phyloP scores from a whole-genome alignment of 2,797 vertebrate species.

The Prionace glauca region DNA sequence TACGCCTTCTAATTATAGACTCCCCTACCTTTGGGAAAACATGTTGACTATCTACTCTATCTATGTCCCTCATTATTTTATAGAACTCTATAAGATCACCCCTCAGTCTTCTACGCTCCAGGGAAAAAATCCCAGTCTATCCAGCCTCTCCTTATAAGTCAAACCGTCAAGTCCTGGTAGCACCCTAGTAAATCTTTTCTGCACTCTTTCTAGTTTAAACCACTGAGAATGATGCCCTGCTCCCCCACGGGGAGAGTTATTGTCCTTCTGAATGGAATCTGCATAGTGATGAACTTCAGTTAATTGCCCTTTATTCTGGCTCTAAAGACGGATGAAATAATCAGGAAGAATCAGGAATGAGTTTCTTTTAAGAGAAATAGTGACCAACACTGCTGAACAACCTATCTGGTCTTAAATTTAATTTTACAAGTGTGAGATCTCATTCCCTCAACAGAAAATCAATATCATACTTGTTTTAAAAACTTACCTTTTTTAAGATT shows the following conservation, averaged over 20 bases:
- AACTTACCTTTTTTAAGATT: background rate
- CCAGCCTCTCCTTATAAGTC: too few species aligned
- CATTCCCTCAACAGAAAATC: background rate
- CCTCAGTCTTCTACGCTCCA: too few species aligned
- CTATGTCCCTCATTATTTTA: too few species aligned
- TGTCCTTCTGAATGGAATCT: background rate
- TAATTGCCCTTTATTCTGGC: background rate
- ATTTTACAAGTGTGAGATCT: background rate
- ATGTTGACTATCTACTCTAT: too few species aligned
- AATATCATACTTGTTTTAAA: background rate
- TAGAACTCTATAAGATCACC: too few species aligned
- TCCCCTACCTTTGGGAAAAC: too few species aligned
- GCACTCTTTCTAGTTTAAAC: too few species aligned
- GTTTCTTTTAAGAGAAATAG: background rate
- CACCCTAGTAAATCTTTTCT: too few species aligned
- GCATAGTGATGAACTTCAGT: too few species aligned
- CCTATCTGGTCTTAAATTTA: background rate
- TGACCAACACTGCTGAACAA: background rate
- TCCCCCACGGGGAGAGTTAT: background rate
- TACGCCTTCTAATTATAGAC: too few species aligned
- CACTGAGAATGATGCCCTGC: background rate
- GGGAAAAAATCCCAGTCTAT: too few species aligned
- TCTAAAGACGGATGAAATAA: background rate
- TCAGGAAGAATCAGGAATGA: background rate
- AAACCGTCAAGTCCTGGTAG: too few species aligned